A percentile compares a stretch with the other conserved stretches of the same genome.
Evolutionary conservation across 23 tunicate species (phyloP).

Genomic region (Ascidia mentula): DNA sequence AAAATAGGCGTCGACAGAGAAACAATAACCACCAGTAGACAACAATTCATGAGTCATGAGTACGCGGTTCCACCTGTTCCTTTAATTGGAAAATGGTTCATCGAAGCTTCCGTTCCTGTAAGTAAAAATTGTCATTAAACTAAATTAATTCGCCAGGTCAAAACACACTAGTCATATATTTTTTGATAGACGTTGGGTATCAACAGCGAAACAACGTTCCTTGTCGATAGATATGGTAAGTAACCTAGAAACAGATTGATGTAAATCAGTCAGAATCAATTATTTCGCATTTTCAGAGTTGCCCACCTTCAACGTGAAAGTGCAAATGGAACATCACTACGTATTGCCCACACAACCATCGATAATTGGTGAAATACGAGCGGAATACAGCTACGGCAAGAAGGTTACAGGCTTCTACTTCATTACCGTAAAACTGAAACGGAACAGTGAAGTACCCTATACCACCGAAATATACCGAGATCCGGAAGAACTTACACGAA

Average conservation of each 20-base stretch:
- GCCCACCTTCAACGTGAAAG: constrained; percentile 31
- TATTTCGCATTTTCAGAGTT: background rate
- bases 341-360: background rate
- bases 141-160: background rate
- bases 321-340: constrained; percentile 24
- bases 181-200: background rate
- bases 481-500: background rate
- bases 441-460: background rate
- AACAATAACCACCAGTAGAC: background rate
- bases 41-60: background rate
- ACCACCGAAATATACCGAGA: background rate
- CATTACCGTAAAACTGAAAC: background rate
- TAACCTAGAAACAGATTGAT: background rate
- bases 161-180: background rate
- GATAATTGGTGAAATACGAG: background rate
- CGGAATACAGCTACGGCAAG: constrained; percentile 30
- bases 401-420: constrained; percentile 23
- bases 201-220: constrained; percentile 9
- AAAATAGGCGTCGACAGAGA: background rate
- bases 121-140: no score
- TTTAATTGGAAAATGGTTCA: constrained; percentile 17
- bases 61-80: constrained; percentile 5
- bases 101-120: constrained; percentile 14
- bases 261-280: background rate
- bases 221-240: constrained; percentile 23